A percentile compares a stretch with the other conserved stretches of the same genome.
Conservation (phyloP, 30 jellyfish, hydroid and myxozoan genomes). For the Turritopsis dohrnii region DNA sequence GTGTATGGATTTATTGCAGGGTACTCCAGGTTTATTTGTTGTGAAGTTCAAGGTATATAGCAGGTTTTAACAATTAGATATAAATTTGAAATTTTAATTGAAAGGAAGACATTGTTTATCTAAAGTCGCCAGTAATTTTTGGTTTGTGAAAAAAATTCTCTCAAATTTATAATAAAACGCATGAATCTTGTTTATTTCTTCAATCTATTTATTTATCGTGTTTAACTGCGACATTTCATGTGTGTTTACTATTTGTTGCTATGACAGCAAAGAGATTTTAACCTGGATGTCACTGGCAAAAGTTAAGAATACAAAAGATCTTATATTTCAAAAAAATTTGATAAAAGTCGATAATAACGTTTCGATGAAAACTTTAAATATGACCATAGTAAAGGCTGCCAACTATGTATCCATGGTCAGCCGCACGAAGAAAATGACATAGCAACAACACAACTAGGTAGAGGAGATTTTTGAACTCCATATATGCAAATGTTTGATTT, state of each 20-base stretch:
- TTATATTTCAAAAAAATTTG: not conserved
- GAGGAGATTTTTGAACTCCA: not conserved
- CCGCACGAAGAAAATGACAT: no score
- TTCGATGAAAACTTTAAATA: no score
- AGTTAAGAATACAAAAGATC: not conserved
- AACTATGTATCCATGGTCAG: no score
- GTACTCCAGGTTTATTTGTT: not conserved
- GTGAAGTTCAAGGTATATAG: not conserved
- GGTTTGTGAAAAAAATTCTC: not conserved
- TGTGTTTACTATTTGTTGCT: not conserved
- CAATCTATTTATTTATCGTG: not conserved
- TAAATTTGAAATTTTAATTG: no score
- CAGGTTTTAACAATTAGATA: not conserved
- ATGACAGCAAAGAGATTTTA: not conserved
- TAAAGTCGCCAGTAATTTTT: not conserved
- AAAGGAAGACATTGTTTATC: not conserved
- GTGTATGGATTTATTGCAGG: no score
- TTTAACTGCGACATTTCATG: not conserved
- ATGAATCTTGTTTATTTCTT: not conserved
- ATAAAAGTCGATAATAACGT: not conserved
- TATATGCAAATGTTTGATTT: not conserved
- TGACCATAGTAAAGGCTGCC: no score
- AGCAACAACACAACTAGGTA: no score
- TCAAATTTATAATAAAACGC: not conserved
- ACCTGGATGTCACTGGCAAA: not conserved